Base-by-base conservation (phyloP, 2,113 vertebrate genomes). In the Thomomys bottae region DNA sequence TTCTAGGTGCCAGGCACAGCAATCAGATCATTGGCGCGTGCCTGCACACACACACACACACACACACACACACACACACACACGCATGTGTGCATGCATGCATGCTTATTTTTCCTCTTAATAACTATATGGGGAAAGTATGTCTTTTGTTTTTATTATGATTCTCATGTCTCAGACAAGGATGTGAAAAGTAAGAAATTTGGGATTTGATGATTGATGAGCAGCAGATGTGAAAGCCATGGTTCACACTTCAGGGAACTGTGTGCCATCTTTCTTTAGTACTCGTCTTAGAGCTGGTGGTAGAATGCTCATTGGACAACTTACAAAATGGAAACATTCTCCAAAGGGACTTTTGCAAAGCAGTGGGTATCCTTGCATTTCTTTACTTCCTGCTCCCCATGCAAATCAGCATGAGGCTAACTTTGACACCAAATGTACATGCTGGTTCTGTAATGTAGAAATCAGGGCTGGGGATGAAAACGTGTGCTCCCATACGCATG, bases 71-170 rank as follows among this genome's bases (percentile, higher is more conserved):
- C 15, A 40, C 23, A 38, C 24, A 71, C 36, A 40, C 4, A 40
- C 34, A 30, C 28, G 17, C n/a, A 76, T n/a, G n/a, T n/a, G n/a
- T n/a, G n/a, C n/a, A n/a, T n/a, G n/a, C n/a, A n/a, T n/a, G n/a
- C 17, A 30, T 15, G 9, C 71, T 84, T 59, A 59, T 72, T 88
- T 85, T 49, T 68, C 86, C 76, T 84, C 26, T 45, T 26, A 70
- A 63, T 1, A 34, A 70, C 7, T n/a, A 76, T 14, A 67, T 66
- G 4, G 72, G 12, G 30, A 67, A 71, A 93, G 26, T 83, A 34
- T 57, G n/a, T 59, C 77, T 45, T 8, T 86, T 63, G 66, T 85
- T 91, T 85, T 83, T 90, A n/a, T 82, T 38, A 21, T 70, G 32
- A 36, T 68, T 24, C 15, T 9, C 7, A 24, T 81, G 23, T 72